Percentiles rank a stretch among this genome's conserved stretches.
Conservation (phyloP, 2,797 vertebrate genomes). For the Threskiornis aethiopicus region DNA sequence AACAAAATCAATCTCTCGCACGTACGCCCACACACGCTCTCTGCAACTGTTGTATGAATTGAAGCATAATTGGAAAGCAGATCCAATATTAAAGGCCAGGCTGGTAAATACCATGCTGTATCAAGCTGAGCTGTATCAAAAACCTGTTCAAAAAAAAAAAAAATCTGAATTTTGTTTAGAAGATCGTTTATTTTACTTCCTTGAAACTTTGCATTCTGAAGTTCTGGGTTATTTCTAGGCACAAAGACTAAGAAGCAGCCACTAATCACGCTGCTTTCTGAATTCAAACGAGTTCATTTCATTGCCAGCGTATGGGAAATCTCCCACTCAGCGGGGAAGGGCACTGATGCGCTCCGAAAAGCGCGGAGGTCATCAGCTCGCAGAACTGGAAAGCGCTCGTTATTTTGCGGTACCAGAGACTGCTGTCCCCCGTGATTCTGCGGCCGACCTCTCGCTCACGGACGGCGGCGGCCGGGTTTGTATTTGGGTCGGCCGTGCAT, state of each 20-base stretch:
- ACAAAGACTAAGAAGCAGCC: neutral
- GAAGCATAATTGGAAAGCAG: constrained; percentile 59
- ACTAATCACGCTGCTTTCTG: neutral
- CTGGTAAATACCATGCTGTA: constrained; percentile 40
- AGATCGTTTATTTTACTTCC: neutral
- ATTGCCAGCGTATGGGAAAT: neutral
- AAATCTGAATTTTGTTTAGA: neutral
- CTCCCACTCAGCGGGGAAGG: neutral
- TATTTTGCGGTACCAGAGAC: neutral
- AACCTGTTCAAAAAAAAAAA: constrained; percentile 30
- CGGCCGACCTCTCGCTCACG: neutral
- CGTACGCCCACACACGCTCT: constrained; percentile 40
- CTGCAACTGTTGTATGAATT: constrained; percentile 58
- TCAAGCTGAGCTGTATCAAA: constrained; percentile 36
- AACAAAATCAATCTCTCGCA: constrained; percentile 54
- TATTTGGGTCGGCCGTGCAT: neutral
- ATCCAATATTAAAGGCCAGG: constrained; percentile 52
- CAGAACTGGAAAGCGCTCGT: rapidly evolving
- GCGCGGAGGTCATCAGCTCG: rapidly evolving
- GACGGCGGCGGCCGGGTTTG: neutral
- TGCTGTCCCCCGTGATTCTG: neutral
- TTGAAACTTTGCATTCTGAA: neutral
- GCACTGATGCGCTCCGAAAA: rapidly evolving
- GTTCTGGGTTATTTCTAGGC: constrained; percentile 6
- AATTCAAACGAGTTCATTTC: neutral